These are phyloP conservation scores for Malurus leucopterus DNA, from an alignment of 2,797 vertebrate genomes.

Conservation along the genomic window DNA sequence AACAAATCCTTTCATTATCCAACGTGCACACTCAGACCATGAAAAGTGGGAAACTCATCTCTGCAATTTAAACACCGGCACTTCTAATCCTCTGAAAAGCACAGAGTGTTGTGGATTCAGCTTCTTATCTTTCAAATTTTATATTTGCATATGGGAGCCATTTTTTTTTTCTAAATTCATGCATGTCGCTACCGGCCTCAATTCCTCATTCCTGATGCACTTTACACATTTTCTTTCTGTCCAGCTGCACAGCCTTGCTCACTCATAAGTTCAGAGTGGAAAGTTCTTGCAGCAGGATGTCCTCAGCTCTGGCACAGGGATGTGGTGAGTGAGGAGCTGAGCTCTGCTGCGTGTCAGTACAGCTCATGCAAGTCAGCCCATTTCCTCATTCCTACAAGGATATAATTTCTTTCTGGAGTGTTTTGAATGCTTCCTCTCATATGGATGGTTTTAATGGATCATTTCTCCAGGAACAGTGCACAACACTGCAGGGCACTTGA, in stretches of 20 bases:
- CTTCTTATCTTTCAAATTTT: constrained; percentile 54
- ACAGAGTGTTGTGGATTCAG: constrained; percentile 38
- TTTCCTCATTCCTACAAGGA: not conserved
- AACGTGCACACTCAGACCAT: not conserved
- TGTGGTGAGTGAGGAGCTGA: not conserved
- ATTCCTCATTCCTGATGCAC: not conserved
- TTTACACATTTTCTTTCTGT: not conserved
- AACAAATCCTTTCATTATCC: not conserved
- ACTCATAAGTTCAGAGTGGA: no score
- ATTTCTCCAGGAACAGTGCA: constrained; percentile 24
- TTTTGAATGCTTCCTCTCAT: constrained; percentile 16
- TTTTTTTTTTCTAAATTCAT: not conserved
- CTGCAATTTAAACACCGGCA: not conserved
- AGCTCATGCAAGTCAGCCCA: not conserved
- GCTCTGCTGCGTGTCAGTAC: not conserved
- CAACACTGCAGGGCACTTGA: not conserved
- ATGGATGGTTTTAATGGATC: constrained; percentile 21
- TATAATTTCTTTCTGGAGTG: constrained; percentile 7
- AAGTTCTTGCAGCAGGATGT: not conserved
- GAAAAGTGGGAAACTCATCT: constrained; percentile 34
- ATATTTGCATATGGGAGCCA: not conserved
- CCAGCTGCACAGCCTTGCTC: not conserved
- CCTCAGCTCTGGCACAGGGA: not conserved
- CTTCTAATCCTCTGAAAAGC: constrained; percentile 28
- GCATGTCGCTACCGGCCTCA: rapidly evolving